These are phyloP conservation scores for Asarcornis scutulata DNA, from an alignment of 2,113 vertebrate genomes.

Conservation along the genomic window DNA sequence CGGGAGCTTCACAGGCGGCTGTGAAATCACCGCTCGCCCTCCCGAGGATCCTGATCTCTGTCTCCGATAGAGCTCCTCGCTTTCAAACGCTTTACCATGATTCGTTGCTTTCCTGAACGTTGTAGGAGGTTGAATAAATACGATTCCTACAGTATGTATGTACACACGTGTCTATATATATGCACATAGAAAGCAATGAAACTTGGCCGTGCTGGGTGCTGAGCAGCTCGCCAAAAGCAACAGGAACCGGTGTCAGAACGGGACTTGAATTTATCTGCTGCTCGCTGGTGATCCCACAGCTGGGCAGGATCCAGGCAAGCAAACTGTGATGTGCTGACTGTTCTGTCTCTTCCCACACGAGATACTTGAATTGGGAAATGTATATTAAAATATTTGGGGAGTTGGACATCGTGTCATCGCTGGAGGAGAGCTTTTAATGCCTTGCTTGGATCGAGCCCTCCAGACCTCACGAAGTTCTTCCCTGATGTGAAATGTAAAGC, in stretches of 20 bases:
- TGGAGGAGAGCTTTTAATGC: background rate
- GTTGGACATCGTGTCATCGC: background rate
- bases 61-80: slow-evolving; percentile 15
- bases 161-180: slow-evolving; percentile 41
- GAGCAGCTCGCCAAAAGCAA: slow-evolving; percentile 45
- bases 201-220: slow-evolving; percentile 49
- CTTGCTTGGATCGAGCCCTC: background rate
- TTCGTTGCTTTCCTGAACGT: slow-evolving; percentile 41
- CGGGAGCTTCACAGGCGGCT: background rate
- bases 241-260: slow-evolving; percentile 51
- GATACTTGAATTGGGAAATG: slow-evolving; percentile 9
- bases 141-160: slow-evolving; percentile 47
- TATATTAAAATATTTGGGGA: slow-evolving; percentile 21
- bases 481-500: background rate
- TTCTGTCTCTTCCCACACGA: slow-evolving; percentile 27
- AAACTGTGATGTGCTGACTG: slow-evolving; percentile 34
- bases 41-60: slow-evolving; percentile 6
- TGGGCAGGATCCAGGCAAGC: slow-evolving; percentile 39
- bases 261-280: slow-evolving; percentile 50
- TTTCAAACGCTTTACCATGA: slow-evolving; percentile 45
- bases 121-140: slow-evolving; percentile 70
- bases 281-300: slow-evolving; percentile 48
- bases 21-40: background rate
- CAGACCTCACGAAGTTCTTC: background rate
- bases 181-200: slow-evolving; percentile 46